Evolutionary conservation across 2,888 invertebrate genomes (phyloP).

Genomic region (Eilema griseolum): DNA sequence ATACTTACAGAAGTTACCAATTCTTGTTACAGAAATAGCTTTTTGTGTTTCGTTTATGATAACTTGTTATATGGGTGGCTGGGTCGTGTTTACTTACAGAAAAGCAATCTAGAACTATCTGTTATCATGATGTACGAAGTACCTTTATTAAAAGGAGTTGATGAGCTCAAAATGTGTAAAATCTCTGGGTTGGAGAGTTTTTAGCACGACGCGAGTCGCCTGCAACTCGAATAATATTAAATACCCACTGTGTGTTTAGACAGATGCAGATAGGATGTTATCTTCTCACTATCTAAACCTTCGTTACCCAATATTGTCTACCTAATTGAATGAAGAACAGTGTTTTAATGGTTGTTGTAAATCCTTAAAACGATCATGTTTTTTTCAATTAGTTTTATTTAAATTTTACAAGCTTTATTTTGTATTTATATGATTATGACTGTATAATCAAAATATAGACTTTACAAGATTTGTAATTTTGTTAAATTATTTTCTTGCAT

Average conservation of each 20-base stretch:
- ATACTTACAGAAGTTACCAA: constrained; percentile 57
- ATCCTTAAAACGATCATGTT: background rate
- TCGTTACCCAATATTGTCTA: background rate
- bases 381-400: background rate
- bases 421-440: too few species aligned
- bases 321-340: background rate
- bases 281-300: background rate
- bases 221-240: background rate
- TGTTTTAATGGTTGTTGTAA: too few species aligned
- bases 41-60: constrained; percentile 64
- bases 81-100: constrained; percentile 61
- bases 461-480: too few species aligned
- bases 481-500: too few species aligned
- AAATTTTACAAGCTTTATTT: background rate
- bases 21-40: constrained; percentile 48
- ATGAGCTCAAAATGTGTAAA: background rate
- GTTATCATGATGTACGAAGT: background rate
- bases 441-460: too few species aligned
- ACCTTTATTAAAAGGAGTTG: background rate
- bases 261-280: too few species aligned
- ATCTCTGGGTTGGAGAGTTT: background rate
- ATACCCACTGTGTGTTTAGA: background rate
- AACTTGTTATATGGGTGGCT: constrained; percentile 61
- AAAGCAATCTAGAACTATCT: constrained; percentile 35
- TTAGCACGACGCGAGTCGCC: background rate